Evolutionary conservation across 92 coral and sea anemone species (phyloP), one percentile per base, ranked within the genome.

Genomic region (Montipora capitata): DNA sequence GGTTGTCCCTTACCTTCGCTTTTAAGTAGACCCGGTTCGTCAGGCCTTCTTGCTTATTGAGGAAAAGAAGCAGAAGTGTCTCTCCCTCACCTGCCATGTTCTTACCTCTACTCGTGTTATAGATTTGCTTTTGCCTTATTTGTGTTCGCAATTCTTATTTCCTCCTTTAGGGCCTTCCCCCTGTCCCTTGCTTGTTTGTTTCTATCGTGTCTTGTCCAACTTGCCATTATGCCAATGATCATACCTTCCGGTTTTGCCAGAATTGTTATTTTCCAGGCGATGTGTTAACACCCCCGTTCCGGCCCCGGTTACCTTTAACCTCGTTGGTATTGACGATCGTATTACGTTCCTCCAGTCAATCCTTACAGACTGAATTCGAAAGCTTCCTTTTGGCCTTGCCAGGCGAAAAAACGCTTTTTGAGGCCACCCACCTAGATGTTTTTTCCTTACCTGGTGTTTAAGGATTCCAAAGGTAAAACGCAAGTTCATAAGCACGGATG

Each of bases 1-100:
- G 3, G 62, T 66, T 40, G 94, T 85, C 15, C 90, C 87, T 38
- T 90, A 90, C 63, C 84, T 90, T 10, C 90, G 93, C 7, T 90
- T 77, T 40, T 51, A 0, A 6, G 61, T 62, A 18, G 86, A 84
- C 1, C 1, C 35, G 35, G 35, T 27, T 27, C 35, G 35, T 27
- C 35, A 27, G 35, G 35, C 35, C 35, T 27, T 27, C 1, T 27
- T 27, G 35, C 35, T 27, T 27, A 27, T 27, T 1, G 1, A 27
- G 35, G 35, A 27, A 27, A 27, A 27, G 35, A 27, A 27, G 35
- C 35, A 27, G 35, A 27, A 27, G 35, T 27, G 35, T 27, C 35
- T 27, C 35, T 27, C 35, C 35, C 0, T 27, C 35, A 27, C 35
- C 35, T 1, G 35, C 35, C 35, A 27, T 27, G 35, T 27, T 27